Conservation (phyloP, 2,797 vertebrate genomes). For the Agapornis canus region DNA sequence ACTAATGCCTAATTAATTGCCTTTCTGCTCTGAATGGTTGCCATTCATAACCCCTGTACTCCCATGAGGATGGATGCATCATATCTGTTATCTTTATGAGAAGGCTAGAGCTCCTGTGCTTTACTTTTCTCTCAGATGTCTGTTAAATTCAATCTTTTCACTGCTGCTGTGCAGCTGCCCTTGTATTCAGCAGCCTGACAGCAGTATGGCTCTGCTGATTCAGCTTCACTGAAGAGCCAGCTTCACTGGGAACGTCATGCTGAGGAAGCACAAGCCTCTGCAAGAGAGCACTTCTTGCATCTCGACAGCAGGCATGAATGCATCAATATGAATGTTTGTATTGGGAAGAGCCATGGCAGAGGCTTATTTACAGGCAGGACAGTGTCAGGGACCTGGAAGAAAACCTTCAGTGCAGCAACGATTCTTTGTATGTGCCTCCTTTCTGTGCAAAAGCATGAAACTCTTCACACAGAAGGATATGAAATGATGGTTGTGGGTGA, state of each 20-base stretch:
- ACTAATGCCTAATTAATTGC: background rate
- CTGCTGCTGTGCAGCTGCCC: background rate
- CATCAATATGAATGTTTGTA: background rate
- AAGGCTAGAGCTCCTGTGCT: background rate
- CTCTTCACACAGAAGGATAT: background rate
- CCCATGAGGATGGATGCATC: background rate
- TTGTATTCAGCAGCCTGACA: background rate
- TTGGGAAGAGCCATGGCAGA: background rate
- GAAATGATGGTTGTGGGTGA: background rate
- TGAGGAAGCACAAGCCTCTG: background rate
- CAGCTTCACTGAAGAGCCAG: background rate
- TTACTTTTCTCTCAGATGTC: background rate
- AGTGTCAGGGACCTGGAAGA: background rate
- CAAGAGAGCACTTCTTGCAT: background rate
- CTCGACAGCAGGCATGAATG: background rate
- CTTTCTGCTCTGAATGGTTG: background rate
- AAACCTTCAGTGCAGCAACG: background rate
- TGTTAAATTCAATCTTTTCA: background rate
- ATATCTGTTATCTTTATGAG: background rate
- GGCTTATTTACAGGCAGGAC: background rate
- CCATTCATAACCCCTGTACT: background rate
- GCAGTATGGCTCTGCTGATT: background rate
- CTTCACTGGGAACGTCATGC: background rate
- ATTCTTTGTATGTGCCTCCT: background rate
- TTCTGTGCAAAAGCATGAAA: background rate